Evolutionary conservation across 2,888 invertebrate species (phyloP).

Genomic region (Nymphalis polychloros): DNA sequence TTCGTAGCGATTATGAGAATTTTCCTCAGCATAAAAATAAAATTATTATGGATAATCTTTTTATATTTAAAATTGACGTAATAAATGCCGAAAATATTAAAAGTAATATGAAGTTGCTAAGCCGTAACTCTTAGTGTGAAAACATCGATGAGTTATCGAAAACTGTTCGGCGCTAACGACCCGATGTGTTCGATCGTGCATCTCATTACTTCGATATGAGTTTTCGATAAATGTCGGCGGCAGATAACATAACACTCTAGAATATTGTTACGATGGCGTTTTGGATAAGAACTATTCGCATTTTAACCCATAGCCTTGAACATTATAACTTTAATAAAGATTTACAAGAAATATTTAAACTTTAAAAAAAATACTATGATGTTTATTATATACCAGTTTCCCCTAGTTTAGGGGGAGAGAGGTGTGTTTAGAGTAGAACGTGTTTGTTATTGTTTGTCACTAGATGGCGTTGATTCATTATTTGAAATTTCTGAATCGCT

Average conservation of each 20-base stretch:
- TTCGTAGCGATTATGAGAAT: no score
- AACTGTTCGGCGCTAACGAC: conserved; percentile 31
- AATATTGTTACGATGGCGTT: conserved; percentile 24
- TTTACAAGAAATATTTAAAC: no score
- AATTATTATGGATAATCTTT: background rate
- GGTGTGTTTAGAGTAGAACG: no score
- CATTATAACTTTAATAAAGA: background rate
- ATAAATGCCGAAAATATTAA: background rate
- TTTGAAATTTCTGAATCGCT: no score
- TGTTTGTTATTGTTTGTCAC: no score
- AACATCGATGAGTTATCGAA: conserved; percentile 31
- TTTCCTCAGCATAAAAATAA: no score
- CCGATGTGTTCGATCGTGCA: conserved; percentile 32
- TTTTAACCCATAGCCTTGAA: background rate
- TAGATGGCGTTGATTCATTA: no score
- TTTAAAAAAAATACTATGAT: no score
- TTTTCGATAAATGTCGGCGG: conserved; percentile 33
- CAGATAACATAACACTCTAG: conserved; percentile 30
- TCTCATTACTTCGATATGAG: conserved; percentile 35
- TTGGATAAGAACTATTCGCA: conserved; percentile 4
- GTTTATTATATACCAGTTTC: no score
- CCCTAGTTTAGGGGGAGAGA: no score
- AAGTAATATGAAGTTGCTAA: conserved; percentile 16
- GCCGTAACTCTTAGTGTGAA: conserved; percentile 28
- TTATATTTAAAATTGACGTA: background rate